phyloP scores from a whole-genome alignment of 2,888 invertebrate species.

The Morpho deidamia region DNA sequence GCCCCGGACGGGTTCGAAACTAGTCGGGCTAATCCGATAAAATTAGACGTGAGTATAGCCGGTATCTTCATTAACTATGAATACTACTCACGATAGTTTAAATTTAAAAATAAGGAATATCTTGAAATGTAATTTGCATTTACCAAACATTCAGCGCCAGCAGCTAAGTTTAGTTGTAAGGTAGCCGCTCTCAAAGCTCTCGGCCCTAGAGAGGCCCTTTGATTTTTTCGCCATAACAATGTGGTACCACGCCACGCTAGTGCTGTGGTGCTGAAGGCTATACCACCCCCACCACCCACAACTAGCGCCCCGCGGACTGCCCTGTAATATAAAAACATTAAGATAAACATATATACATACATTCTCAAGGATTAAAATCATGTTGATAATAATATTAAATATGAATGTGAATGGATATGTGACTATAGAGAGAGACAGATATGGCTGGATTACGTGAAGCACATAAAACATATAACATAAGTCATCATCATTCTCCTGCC shows the following conservation, averaged over 20 bases:
- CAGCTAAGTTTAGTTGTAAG: slow-evolving; percentile 92
- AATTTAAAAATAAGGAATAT: neutral
- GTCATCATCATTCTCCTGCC: no score
- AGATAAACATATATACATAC: neutral
- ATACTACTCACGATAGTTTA: no score
- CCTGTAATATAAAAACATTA: slow-evolving; percentile 29
- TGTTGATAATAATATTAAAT: no score
- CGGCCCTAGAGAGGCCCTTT: slow-evolving; percentile 43
- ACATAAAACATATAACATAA: no score
- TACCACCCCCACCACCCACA: slow-evolving; percentile 60
- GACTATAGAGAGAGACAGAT: no score
- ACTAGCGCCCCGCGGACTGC: slow-evolving; percentile 64
- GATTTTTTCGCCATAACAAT: slow-evolving; percentile 87
- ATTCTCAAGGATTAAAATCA: no score
- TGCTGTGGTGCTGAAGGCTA: slow-evolving; percentile 82
- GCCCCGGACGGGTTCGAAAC: no score
- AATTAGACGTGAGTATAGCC: no score
- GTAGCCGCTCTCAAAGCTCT: slow-evolving; percentile 84
- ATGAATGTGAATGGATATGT: no score
- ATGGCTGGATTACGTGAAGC: no score
- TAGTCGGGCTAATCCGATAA: no score
- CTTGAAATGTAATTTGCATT: slow-evolving; percentile 45
- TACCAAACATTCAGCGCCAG: slow-evolving; percentile 90
- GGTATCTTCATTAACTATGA: neutral
- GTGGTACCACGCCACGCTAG: slow-evolving; percentile 57